Base-by-base conservation (phyloP, 2,888 invertebrate species). In the Ochlodes sylvanus region DNA sequence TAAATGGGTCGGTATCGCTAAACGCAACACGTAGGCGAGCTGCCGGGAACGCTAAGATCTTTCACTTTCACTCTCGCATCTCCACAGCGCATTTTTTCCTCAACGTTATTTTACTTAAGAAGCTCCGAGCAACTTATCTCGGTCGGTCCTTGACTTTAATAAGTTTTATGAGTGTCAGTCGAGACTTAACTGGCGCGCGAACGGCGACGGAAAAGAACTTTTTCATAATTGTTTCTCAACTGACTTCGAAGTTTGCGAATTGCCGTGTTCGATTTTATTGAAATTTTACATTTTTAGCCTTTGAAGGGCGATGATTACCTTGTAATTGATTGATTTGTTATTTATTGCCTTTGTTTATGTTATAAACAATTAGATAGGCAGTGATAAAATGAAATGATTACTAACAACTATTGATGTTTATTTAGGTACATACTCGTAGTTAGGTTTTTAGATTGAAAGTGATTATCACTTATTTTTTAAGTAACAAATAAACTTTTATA, bases 61-160 rank as follows among this genome's bases (percentile, higher is more conserved):
- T 90, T 91, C 92, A 92, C 92, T 92, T 85, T 91, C 91, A 83
- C 89, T 88, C 76, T 76, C 69, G 77, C 77, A 89, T 89, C 81
- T 86, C 84, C 83, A 80, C 79, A 85, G 82, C 85, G 87, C 85
- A 89, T 92, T 92, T 90, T 92, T 90, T 87, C 80, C 76, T 80
- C 86, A 79, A 82, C 90, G 89, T 91, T 92, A 92, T 93, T 92
- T 93, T 92, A 93, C 92, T 92, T 90, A 92, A 92, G 92, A 89
- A 89, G 85, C 84, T 81, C 78, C 82, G 89, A 85, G 85, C 86
- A 93, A 92, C 90, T 92, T 92, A 92, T 91, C 92, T 92, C 89
- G 90, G 89, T 84, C 90, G 90, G 92, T 92, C 90, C 92, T 92
- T 92, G 92, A 92, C 92, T 92, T 92, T 92, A 92, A 92, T 92